These are phyloP conservation scores for Argentina silus DNA, from an alignment of 2,797 vertebrate genomes.

Conservation along the genomic window DNA sequence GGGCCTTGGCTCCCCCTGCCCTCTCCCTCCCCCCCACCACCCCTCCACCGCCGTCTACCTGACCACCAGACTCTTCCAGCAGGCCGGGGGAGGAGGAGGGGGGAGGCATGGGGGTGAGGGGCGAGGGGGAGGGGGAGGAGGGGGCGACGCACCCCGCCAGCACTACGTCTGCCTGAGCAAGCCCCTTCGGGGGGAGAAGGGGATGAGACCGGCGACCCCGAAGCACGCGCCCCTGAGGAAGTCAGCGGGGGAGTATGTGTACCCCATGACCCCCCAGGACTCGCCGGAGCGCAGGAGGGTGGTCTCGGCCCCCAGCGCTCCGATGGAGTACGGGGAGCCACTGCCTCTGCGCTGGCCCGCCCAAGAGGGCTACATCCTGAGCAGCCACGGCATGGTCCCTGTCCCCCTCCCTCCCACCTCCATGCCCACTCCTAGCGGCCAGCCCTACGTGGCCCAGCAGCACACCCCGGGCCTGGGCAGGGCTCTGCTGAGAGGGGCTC, in stretches of 20 bases:
- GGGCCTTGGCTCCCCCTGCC: slow-evolving; percentile 79
- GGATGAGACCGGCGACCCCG: slow-evolving; percentile 64
- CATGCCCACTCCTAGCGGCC: slow-evolving; percentile 61
- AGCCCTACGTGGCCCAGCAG: slow-evolving; percentile 68
- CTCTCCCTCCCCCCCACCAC: slow-evolving; percentile 72
- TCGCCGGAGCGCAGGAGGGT: slow-evolving; percentile 90
- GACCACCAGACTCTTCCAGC: slow-evolving; percentile 82
- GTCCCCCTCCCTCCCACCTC: slow-evolving; percentile 61
- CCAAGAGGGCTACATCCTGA: slow-evolving; percentile 88
- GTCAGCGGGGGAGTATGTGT: slow-evolving; percentile 86
- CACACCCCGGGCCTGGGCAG: slow-evolving; percentile 67
- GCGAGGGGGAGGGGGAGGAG: slow-evolving; percentile 8
- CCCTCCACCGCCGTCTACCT: slow-evolving; percentile 76
- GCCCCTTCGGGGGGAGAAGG: slow-evolving; percentile 56
- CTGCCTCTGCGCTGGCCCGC: slow-evolving; percentile 84
- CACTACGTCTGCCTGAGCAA: slow-evolving; percentile 84
- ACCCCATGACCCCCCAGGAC: slow-evolving; percentile 88
- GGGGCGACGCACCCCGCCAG: slow-evolving; percentile 74
- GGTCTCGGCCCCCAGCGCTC: slow-evolving; percentile 89
- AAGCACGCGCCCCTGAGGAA: slow-evolving; percentile 76
- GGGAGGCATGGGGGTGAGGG: slow-evolving; percentile 66
- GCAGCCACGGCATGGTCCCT: slow-evolving; percentile 78
- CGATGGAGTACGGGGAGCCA: slow-evolving; percentile 79
- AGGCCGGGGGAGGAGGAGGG: slow-evolving; percentile 53
- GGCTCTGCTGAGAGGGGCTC: slow-evolving; percentile 72